A percentile compares a stretch with the other conserved stretches of the same genome.
Conservation (phyloP, 2,797 vertebrate genomes). For the Cheirogaleus major region DNA sequence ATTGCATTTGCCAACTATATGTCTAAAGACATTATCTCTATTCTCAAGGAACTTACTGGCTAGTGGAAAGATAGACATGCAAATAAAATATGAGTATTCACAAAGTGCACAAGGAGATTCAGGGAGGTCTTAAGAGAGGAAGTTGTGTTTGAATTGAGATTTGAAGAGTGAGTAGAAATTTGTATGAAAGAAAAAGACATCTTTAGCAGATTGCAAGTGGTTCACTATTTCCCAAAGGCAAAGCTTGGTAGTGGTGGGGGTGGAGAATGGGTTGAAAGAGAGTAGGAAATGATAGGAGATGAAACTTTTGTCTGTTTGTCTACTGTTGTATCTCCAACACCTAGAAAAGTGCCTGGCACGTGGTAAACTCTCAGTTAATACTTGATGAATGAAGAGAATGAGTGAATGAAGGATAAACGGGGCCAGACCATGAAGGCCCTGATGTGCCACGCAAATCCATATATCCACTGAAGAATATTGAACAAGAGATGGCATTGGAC, state of each 20-base stretch:
- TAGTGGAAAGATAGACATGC: neutral
- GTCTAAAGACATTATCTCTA: slow-evolving; percentile 30
- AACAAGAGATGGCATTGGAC: neutral
- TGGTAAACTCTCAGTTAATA: neutral
- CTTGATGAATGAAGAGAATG: slow-evolving; percentile 15
- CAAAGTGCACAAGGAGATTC: neutral
- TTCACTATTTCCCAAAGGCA: neutral
- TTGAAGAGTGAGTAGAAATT: slow-evolving; percentile 21
- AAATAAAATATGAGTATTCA: slow-evolving; percentile 14
- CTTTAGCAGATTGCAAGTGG: neutral
- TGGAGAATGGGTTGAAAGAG: neutral
- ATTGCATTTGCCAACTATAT: neutral
- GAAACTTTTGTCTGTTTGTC: neutral
- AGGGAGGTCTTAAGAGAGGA: neutral
- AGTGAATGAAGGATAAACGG: neutral
- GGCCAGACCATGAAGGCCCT: neutral
- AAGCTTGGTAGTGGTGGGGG: neutral
- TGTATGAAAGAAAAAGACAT: neutral
- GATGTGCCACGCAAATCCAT: neutral
- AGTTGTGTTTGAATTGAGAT: neutral
- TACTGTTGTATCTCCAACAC: neutral
- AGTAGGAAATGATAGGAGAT: neutral
- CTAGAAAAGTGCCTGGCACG: neutral
- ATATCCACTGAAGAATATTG: neutral
- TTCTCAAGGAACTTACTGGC: neutral